Evolutionary conservation across 1,140 invertebrate species (phyloP).

Genomic region (Yoshiicerus persimilis): DNA sequence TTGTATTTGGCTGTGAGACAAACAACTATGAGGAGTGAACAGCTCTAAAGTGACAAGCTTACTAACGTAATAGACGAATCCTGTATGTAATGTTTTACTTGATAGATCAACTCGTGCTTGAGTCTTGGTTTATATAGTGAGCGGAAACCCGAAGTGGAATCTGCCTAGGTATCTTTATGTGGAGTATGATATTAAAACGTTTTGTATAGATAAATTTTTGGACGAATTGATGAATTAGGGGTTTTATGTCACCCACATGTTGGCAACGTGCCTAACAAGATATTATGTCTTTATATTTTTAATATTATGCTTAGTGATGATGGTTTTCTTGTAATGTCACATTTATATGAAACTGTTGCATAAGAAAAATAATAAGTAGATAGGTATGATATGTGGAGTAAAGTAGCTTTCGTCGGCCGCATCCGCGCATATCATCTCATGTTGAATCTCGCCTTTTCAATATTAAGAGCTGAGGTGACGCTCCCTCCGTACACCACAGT

Average conservation of each 20-base stretch:
- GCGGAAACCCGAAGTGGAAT: background rate
- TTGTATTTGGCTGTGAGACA: background rate
- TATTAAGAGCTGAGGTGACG: background rate
- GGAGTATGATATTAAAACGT: background rate
- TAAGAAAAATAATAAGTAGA: background rate
- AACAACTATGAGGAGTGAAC: background rate
- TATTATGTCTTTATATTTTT: background rate
- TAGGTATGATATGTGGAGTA: background rate
- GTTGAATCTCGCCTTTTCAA: background rate
- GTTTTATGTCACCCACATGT: constrained; percentile 26
- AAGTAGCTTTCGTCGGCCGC: background rate
- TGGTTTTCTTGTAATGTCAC: background rate
- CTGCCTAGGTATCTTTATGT: background rate
- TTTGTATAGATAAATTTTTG: constrained; percentile 7
- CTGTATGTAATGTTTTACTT: background rate
- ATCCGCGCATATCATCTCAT: background rate
- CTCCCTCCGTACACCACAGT: no score
- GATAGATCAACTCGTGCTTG: background rate
- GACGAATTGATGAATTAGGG: constrained; percentile 16
- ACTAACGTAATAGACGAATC: background rate
- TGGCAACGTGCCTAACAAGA: constrained; percentile 8
- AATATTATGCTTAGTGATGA: background rate
- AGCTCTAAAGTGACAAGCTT: background rate
- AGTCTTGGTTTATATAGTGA: constrained; percentile 10
- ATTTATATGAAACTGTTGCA: background rate